Evolutionary conservation across 2,797 vertebrate genomes (phyloP), one percentile per base, ranked within the genome.

Genomic region (Nasua narica): DNA sequence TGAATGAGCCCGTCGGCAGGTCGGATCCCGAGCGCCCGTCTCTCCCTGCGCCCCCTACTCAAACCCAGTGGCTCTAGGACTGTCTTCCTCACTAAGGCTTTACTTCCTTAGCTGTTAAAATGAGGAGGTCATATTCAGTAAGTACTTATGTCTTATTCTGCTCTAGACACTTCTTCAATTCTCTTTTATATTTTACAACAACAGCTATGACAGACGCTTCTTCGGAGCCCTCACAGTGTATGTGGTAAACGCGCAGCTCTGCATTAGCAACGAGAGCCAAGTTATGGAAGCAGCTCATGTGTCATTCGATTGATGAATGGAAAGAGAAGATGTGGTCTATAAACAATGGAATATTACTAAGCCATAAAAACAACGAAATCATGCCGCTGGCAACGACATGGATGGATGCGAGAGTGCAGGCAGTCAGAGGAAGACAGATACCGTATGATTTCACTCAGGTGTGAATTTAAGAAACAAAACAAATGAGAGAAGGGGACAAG

Each of bases 151-250:
- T 82, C 43, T 54, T 58, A 52, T 32, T 87, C 25, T 87, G 58
- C 32, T 19, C 87, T 83, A 15, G 16, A 89, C 37, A 76, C 67
- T 58, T 76, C 69, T 56, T 83, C 62, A 58, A 67, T 56, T 91
- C 29, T 62, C 86, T 92, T 88, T n/a, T 25, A 91, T 94, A 67
- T 78, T 95, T 90, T 76, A 21, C 65, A 92, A 88, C 62, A 96
- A 81, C n/a, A 97, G 72, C 25, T 94, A 48, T n/a, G 77, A 87
- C 70, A 67, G 43, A 89, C 48, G 76, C 74, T 54, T 77, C 72
- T 90, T 76, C 90, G 82, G 46, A 82, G 83, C 46, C 87, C 60
- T 93, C 81, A 69, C 74, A 83, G 81, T 54, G 67, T 40, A 65
- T 74, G 48, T 54, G 56, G 76, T 50, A 29, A 43, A 46, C 72